Evolutionary conservation across 2,888 invertebrate species (phyloP).

Genomic region (Hoplodrina blanda): DNA sequence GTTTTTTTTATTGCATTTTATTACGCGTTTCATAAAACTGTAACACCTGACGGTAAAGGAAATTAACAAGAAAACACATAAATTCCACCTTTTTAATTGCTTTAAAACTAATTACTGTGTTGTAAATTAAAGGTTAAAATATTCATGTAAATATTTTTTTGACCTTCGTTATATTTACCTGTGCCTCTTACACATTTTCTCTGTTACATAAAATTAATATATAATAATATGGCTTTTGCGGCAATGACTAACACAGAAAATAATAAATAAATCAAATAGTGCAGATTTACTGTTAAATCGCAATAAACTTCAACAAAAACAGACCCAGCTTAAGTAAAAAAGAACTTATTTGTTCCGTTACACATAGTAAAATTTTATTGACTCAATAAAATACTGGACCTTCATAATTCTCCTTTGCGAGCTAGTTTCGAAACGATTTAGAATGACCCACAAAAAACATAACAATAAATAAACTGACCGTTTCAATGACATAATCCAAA

Average conservation of each 20-base stretch:
- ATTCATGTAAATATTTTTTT: neutral
- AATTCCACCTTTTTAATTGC: slow-evolving; percentile 47
- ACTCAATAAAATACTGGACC: slow-evolving; percentile 56
- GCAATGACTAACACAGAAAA: neutral
- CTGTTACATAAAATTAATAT: neutral
- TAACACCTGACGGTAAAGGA: slow-evolving; percentile 43
- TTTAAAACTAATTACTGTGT: slow-evolving; percentile 34
- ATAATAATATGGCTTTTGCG: no score
- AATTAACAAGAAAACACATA: slow-evolving; percentile 33
- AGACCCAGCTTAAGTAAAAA: slow-evolving; percentile 29
- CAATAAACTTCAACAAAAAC: slow-evolving; percentile 41
- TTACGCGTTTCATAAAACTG: slow-evolving; percentile 50
- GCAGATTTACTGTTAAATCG: slow-evolving; percentile 3
- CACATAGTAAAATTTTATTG: slow-evolving; percentile 55
- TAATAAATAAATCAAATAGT: neutral
- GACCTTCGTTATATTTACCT: slow-evolving; percentile 18
- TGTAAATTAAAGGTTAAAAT: slow-evolving; percentile 22
- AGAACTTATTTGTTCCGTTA: slow-evolving; percentile 38
- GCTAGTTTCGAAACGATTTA: slow-evolving; percentile 52
- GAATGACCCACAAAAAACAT: slow-evolving; percentile 60
- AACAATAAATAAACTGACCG: slow-evolving; percentile 62
- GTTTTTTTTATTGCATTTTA: slow-evolving; percentile 42
- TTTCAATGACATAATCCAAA: slow-evolving; percentile 73
- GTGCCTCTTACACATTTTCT: no score
- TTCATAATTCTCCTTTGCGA: slow-evolving; percentile 54